These are phyloP conservation scores for Datnioides undecimradiatus DNA, from an alignment of 2,113 vertebrate genomes.

Conservation along the genomic window DNA sequence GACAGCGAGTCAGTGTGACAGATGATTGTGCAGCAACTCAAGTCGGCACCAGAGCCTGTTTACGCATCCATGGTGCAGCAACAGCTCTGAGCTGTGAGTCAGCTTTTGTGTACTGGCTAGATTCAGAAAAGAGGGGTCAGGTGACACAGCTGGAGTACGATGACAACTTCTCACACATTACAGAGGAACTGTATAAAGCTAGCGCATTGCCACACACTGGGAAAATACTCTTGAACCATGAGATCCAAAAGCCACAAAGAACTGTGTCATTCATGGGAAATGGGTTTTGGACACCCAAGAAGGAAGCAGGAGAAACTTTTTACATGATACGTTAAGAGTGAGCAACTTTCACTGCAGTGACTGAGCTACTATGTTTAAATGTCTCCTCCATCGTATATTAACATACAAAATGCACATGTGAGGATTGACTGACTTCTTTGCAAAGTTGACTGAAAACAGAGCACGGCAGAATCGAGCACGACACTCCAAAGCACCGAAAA, in stretches of 20 bases:
- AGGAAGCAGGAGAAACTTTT: not conserved
- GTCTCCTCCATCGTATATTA: not conserved
- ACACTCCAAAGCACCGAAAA: slow-evolving; percentile 39
- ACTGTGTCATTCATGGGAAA: not conserved
- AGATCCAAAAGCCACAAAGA: not conserved
- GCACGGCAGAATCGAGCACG: not conserved
- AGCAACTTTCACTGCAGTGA: not conserved
- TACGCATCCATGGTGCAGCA: not conserved
- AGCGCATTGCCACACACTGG: not conserved
- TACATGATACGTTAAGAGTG: not conserved
- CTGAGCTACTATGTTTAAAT: slow-evolving; percentile 9
- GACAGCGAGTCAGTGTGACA: not conserved
- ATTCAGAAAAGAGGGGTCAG: not conserved
- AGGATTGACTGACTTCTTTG: not conserved
- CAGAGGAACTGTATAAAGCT: not conserved
- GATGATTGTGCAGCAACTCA: not conserved
- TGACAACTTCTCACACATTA: not conserved
- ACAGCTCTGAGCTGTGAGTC: not conserved
- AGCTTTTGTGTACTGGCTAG: not conserved
- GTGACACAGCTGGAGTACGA: not conserved
- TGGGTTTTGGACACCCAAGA: not conserved
- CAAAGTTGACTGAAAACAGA: slow-evolving; percentile 24
- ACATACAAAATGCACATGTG: slow-evolving; percentile 2
- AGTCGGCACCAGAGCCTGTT: not conserved
- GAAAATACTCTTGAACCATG: not conserved